A percentile compares a stretch with the other conserved stretches of the same genome.
phyloP scores from a whole-genome alignment of 2,888 invertebrate species.

The Cheilosia soror region DNA sequence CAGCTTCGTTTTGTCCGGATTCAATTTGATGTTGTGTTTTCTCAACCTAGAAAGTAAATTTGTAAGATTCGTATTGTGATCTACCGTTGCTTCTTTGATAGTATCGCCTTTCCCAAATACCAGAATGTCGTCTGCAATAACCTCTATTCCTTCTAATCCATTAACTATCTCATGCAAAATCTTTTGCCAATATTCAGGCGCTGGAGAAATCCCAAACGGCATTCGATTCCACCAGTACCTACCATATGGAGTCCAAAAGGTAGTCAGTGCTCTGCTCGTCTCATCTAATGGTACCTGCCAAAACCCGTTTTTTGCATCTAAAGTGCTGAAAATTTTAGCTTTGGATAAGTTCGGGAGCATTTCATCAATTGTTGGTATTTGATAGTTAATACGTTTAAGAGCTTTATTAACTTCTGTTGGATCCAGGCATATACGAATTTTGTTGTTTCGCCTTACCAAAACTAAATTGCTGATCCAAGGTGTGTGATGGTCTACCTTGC shows the following conservation, averaged over 20 bases:
- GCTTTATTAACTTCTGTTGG: constrained; percentile 35
- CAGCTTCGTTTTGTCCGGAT: constrained; percentile 64
- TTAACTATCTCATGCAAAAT: constrained; percentile 49
- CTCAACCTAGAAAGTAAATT: constrained; percentile 58
- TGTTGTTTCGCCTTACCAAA: constrained; percentile 24
- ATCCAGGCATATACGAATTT: constrained; percentile 43
- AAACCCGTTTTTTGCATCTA: constrained; percentile 71
- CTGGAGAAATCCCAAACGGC: constrained; percentile 68
- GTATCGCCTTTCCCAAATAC: constrained; percentile 62
- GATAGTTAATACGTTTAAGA: constrained; percentile 31
- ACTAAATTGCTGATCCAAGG: constrained; percentile 46
- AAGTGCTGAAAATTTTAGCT: constrained; percentile 52
- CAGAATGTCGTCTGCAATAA: constrained; percentile 73
- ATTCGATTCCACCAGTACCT: constrained; percentile 38
- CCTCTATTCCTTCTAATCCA: constrained; percentile 52
- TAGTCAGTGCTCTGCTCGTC: constrained; percentile 80
- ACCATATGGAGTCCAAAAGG: constrained; percentile 73
- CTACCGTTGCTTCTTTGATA: constrained; percentile 58
- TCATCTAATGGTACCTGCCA: constrained; percentile 55
- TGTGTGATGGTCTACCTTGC: constrained; percentile 34
- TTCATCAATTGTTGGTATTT: constrained; percentile 50
- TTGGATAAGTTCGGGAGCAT: constrained; percentile 21
- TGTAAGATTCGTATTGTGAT: constrained; percentile 74
- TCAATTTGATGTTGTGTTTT: constrained; percentile 72
- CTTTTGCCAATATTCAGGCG: constrained; percentile 71